phyloP scores from a whole-genome alignment of 2,113 vertebrate genomes.

The Gorsachius goisagi region DNA sequence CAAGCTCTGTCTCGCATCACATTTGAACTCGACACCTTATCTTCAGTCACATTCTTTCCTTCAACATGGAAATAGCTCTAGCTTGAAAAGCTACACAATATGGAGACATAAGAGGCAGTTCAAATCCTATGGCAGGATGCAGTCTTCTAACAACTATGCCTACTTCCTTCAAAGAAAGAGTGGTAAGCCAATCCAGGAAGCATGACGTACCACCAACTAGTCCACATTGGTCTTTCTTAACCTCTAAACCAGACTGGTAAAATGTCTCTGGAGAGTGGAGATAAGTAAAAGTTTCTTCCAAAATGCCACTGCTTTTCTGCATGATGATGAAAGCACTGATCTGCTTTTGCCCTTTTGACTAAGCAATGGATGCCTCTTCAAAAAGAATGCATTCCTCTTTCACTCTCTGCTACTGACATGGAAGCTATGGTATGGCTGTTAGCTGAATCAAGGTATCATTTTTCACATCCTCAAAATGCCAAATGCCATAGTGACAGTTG shows the following conservation, averaged over 20 bases:
- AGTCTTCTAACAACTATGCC: not conserved
- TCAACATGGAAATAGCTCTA: not conserved
- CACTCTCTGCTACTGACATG: not conserved
- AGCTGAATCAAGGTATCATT: not conserved
- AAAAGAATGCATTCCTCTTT: not conserved
- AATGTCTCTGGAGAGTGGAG: not conserved
- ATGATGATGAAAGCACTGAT: not conserved
- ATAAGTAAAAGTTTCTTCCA: not conserved
- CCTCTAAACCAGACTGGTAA: not conserved
- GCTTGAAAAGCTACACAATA: not conserved
- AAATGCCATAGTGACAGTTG: not conserved
- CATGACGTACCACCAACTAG: not conserved
- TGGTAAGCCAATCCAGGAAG: not conserved
- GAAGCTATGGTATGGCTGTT: not conserved
- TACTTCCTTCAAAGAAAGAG: not conserved
- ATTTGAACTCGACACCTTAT: rapidly evolving
- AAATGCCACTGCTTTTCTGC: not conserved
- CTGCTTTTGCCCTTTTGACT: not conserved
- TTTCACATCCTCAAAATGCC: not conserved
- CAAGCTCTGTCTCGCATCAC: not conserved
- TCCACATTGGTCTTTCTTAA: not conserved
- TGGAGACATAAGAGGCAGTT: not conserved
- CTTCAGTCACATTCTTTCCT: not conserved
- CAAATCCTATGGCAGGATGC: not conserved
- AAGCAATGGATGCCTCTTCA: not conserved